Percentiles rank a stretch among this genome's conserved stretches.
These are phyloP conservation scores for Drosophila ironensis DNA, from an alignment of 1,140 invertebrate genomes.

Conservation along the genomic window DNA sequence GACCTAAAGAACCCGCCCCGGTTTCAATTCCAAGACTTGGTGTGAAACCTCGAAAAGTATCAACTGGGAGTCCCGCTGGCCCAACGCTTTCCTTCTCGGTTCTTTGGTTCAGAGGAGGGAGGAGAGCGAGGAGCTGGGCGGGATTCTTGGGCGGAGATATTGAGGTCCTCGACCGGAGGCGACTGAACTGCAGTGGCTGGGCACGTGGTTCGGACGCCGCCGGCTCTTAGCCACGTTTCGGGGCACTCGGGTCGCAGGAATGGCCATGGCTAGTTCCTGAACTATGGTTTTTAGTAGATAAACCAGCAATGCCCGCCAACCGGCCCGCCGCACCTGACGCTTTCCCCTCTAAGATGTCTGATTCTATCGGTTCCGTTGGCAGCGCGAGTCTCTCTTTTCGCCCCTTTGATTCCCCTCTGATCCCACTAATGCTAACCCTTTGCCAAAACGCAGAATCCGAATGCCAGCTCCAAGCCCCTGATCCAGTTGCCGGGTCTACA, in stretches of 20 bases:
- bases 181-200: conserved; percentile 38
- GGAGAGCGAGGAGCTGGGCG: background rate
- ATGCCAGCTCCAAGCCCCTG: conserved; percentile 34
- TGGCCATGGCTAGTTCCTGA: conserved; percentile 82
- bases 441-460: conserved; percentile 52
- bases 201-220: conserved; percentile 39
- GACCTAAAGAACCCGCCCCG: conserved; percentile 2
- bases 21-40: too few relatives aligned
- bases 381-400: conserved; percentile 10
- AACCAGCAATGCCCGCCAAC: conserved; percentile 28
- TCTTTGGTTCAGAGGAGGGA: too few relatives aligned
- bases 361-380: conserved; percentile 15
- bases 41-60: too few relatives aligned
- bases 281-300: conserved; percentile 78
- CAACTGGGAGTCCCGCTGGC: too few relatives aligned
- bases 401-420: background rate
- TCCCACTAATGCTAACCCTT: conserved; percentile 25
- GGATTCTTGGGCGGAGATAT: too few relatives aligned
- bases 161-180: background rate
- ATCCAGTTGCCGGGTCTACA: conserved; percentile 15
- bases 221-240: conserved; percentile 54
- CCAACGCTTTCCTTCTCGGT: too few relatives aligned
- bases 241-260: conserved; percentile 78
- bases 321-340: conserved; percentile 6
- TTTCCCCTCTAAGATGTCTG: conserved; percentile 11